Percentiles rank a stretch among this genome's conserved stretches.
Conservation (phyloP, 30 jellyfish, hydroid and myxozoan genomes). For the Rhopilema esculentum region DNA sequence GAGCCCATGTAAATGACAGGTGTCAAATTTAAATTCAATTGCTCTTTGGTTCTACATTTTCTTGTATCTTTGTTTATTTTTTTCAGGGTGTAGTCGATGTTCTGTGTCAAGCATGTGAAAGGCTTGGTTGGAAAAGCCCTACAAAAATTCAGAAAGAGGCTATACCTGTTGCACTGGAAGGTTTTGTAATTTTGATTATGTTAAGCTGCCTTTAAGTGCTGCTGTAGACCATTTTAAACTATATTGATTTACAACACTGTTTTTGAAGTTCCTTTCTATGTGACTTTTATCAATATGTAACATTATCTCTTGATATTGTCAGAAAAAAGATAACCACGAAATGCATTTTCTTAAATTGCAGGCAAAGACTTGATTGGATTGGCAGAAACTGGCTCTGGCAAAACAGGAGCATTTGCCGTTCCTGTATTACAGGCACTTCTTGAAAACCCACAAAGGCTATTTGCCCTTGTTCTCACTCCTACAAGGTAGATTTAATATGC, state of each 20-base stretch:
- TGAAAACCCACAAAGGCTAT: slow-evolving; percentile 94
- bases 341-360: slow-evolving; percentile 8
- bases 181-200: slow-evolving; percentile 15
- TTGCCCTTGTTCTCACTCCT: slow-evolving; percentile 95
- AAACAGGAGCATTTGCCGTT: slow-evolving; percentile 99
- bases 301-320: too few species aligned
- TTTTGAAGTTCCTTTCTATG: too few species aligned
- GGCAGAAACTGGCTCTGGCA: slow-evolving; percentile 99
- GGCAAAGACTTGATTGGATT: slow-evolving; percentile 97
- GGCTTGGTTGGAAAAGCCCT: slow-evolving; percentile 95
- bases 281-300: too few species aligned
- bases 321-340: neutral
- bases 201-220: neutral
- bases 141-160: slow-evolving; percentile 95
- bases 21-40: too few species aligned
- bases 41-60: too few species aligned
- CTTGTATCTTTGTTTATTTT: too few species aligned
- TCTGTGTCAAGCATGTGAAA: slow-evolving; percentile 87
- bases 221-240: neutral
- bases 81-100: slow-evolving; percentile 89
- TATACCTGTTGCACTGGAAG: slow-evolving; percentile 95
- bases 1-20: too few species aligned
- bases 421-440: slow-evolving; percentile 92
- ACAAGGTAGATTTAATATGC: slow-evolving; percentile 96
- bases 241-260: neutral